Conservation (phyloP, 2,113 vertebrate species). For the Peromyscus californicus region DNA sequence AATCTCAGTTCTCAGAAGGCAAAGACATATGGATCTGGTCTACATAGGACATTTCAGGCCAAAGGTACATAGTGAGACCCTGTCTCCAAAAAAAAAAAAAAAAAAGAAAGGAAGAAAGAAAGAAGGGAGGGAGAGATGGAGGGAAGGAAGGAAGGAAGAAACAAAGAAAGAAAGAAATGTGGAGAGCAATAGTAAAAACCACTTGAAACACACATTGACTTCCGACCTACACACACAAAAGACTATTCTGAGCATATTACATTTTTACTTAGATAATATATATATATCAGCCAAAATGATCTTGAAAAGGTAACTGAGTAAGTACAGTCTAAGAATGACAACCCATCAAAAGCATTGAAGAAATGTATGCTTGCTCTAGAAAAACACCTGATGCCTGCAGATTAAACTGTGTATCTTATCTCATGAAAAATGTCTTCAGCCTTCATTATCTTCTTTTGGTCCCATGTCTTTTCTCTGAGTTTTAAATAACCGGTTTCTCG, state of each 20-base stretch:
- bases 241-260: background rate
- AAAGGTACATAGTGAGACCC: background rate
- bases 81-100: background rate
- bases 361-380: constrained; percentile 21
- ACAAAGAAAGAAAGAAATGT: background rate
- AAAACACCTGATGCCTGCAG: background rate
- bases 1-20: background rate
- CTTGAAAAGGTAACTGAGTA: background rate
- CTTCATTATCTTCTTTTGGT: background rate
- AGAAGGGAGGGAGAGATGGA: too few species aligned
- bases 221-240: background rate
- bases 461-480: background rate
- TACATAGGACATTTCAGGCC: background rate
- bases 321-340: constrained; percentile 25
- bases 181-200: background rate
- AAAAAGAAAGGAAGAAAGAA: rapidly evolving
- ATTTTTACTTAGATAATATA: constrained; percentile 29
- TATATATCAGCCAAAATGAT: constrained; percentile 27
- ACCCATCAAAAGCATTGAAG: background rate
- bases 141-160: background rate
- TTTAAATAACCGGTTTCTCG: background rate
- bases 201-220: background rate
- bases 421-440: background rate
- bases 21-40: background rate
- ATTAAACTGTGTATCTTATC: background rate